Percentiles rank a stretch among this genome's conserved stretches.
Evolutionary conservation across 1,140 invertebrate species (phyloP).

Genomic region (Phocides pigmalion): DNA sequence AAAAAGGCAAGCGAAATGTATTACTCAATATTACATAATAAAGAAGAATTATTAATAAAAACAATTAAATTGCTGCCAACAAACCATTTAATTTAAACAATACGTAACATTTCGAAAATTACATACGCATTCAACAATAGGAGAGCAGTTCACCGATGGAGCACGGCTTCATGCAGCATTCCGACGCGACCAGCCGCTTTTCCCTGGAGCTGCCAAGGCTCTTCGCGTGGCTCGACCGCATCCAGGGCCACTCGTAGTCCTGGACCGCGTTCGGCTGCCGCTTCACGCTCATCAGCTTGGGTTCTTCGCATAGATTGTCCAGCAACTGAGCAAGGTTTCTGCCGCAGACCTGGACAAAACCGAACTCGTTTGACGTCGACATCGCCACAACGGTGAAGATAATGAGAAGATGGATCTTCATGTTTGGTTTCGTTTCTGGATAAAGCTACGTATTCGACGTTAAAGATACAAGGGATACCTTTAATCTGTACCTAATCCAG

Average conservation of each 20-base stretch:
- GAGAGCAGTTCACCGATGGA: slow-evolving; percentile 24
- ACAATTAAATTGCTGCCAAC: neutral
- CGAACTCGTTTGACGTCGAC: neutral
- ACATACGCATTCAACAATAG: slow-evolving; percentile 31
- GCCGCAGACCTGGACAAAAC: neutral
- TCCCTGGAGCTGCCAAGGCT: neutral
- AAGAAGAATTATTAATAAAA: too few species aligned
- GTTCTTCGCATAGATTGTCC: neutral
- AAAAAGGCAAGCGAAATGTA: too few species aligned
- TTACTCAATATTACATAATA: too few species aligned
- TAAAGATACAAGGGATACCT: too few species aligned
- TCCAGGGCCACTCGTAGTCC: slow-evolving; percentile 6
- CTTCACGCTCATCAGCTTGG: neutral
- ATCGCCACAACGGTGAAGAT: neutral
- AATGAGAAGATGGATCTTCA: neutral
- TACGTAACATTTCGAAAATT: neutral
- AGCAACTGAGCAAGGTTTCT: neutral
- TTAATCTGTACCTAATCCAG: neutral
- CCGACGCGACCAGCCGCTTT: slow-evolving; percentile 22
- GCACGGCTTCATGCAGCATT: slow-evolving; percentile 36
- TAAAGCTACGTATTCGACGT: neutral
- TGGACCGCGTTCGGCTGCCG: neutral
- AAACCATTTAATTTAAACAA: slow-evolving; percentile 2
- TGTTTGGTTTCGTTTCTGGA: neutral
- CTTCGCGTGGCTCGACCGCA: slow-evolving; percentile 1